These are phyloP conservation scores for Intellagama lesueurii DNA, from an alignment of 2,797 vertebrate genomes.

Conservation along the genomic window DNA sequence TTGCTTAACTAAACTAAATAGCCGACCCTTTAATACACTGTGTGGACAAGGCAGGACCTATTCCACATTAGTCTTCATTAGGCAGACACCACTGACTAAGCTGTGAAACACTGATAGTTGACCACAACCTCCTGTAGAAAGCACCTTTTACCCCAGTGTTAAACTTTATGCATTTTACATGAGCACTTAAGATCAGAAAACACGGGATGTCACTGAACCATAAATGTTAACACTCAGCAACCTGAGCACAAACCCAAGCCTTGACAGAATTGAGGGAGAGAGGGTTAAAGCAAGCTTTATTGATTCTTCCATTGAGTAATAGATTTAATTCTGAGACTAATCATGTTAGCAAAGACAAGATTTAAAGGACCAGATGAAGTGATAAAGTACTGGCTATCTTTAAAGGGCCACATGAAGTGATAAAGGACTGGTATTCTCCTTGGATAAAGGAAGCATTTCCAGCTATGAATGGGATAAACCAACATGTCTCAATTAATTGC, in stretches of 20 bases:
- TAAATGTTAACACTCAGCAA: constrained; percentile 10
- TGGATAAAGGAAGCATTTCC: background rate
- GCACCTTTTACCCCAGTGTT: constrained; percentile 8
- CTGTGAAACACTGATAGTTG: constrained; percentile 20
- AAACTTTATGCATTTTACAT: constrained; percentile 36
- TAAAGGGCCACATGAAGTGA: constrained; percentile 3
- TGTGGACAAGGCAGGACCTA: constrained; percentile 30
- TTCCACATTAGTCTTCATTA: constrained; percentile 42
- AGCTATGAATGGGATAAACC: background rate
- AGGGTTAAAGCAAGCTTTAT: constrained; percentile 15
- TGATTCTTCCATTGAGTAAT: constrained; percentile 9
- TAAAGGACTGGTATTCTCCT: background rate
- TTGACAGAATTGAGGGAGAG: background rate
- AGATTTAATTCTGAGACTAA: constrained; percentile 32
- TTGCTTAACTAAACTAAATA: constrained; percentile 40
- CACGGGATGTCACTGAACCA: constrained; percentile 10
- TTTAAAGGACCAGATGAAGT: constrained; percentile 11
- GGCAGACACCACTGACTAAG: constrained; percentile 21
- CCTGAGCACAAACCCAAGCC: background rate
- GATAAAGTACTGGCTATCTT: background rate
- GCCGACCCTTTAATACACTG: constrained; percentile 29
- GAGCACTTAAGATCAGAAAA: constrained; percentile 22
- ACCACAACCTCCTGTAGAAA: constrained; percentile 20
- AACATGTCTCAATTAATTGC: background rate
- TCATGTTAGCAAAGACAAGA: constrained; percentile 1